Conservation (phyloP, 2,888 invertebrate species). For the Andrena minutula region DNA sequence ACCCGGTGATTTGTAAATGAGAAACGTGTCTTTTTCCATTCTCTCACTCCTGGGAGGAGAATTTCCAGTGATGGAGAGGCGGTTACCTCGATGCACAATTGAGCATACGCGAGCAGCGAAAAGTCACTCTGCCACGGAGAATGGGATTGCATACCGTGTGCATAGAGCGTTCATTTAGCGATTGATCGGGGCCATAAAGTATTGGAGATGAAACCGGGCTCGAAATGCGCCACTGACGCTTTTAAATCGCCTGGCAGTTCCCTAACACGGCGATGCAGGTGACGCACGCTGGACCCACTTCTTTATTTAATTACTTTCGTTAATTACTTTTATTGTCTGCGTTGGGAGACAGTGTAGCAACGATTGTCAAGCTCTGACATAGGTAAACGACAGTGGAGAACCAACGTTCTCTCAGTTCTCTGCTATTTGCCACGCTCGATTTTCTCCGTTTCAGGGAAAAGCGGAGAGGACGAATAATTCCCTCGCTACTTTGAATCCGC, state of each 20-base stretch:
- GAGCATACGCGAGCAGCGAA: too few species aligned
- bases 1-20: too few species aligned
- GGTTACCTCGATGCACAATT: too few species aligned
- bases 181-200: not conserved
- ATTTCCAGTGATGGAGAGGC: too few species aligned
- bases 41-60: too few species aligned
- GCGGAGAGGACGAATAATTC: not conserved
- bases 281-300: not conserved
- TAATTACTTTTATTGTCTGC: constrained; percentile 36
- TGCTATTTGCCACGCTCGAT: constrained; percentile 7
- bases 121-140: too few species aligned
- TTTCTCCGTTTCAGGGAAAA: not conserved
- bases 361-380: constrained; percentile 37
- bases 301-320: constrained; percentile 4
- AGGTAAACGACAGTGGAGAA: not conserved
- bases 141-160: too few species aligned
- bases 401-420: not conserved
- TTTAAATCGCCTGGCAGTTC: not conserved
- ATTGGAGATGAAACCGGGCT: not conserved
- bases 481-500: not conserved
- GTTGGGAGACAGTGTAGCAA: constrained; percentile 33
- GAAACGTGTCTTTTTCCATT: too few species aligned
- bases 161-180: not conserved
- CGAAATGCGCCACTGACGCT: not conserved
- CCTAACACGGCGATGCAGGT: not conserved